These are phyloP conservation scores for Schlechtendalia chinensis DNA, from an alignment of 1,140 invertebrate genomes.

Conservation along the genomic window DNA sequence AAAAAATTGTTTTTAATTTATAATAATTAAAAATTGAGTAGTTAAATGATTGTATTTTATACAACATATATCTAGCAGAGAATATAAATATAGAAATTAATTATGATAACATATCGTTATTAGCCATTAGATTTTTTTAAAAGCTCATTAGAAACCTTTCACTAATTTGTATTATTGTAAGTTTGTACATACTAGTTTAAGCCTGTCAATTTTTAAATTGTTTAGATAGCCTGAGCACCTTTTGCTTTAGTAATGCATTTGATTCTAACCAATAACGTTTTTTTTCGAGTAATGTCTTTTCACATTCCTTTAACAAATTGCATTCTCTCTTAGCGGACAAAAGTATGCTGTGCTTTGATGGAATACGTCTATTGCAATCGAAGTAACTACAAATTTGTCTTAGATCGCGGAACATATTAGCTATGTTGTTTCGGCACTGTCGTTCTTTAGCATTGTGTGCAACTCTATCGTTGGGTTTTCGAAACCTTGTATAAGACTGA, in stretches of 20 bases:
- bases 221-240: neutral
- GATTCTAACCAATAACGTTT: neutral
- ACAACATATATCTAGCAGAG: no score
- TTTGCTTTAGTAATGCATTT: neutral
- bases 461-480: neutral
- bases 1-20: no score
- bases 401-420: neutral
- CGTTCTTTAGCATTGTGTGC: conserved; percentile 42
- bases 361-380: neutral
- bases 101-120: no score
- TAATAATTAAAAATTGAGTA: no score
- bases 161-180: no score
- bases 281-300: neutral
- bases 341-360: conserved; percentile 39
- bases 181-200: no score
- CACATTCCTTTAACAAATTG: neutral
- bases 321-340: conserved; percentile 23
- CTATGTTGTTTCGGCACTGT: neutral
- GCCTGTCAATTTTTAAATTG: no score
- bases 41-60: no score
- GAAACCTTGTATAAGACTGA: neutral
- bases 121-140: no score
- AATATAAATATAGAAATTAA: no score
- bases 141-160: no score
- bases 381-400: neutral